These are phyloP conservation scores for Arnoldichthys spilopterus DNA, from an alignment of 2,797 vertebrate genomes.

Conservation along the genomic window DNA sequence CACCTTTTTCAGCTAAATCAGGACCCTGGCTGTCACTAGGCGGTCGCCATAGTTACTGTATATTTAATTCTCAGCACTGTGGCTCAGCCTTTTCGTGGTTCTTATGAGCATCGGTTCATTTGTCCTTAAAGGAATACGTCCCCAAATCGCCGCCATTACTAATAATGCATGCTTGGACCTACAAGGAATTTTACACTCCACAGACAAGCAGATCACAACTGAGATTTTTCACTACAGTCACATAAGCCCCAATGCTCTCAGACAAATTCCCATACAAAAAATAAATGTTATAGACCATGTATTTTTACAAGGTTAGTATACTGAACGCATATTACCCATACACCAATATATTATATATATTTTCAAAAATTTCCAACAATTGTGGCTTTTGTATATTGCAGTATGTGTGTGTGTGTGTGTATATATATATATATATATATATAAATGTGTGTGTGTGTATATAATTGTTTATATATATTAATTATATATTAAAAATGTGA, in stretches of 20 bases:
- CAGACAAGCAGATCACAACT: not conserved
- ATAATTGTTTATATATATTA: too few species aligned
- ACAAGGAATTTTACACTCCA: not conserved
- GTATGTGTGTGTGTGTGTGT: too few species aligned
- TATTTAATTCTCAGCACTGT: slow-evolving; percentile 47
- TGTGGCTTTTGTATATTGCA: too few species aligned
- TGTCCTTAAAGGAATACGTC: slow-evolving; percentile 26
- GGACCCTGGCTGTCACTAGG: slow-evolving; percentile 36
- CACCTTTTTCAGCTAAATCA: slow-evolving; percentile 47
- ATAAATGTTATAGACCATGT: too few species aligned
- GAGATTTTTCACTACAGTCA: not conserved
- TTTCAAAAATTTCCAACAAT: too few species aligned
- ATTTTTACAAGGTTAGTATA: too few species aligned
- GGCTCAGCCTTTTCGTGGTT: slow-evolving; percentile 35
- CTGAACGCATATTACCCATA: too few species aligned
- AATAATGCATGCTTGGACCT: not conserved
- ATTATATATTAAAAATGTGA: too few species aligned
- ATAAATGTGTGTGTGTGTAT: too few species aligned
- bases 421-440: too few species aligned
- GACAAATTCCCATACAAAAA: too few species aligned
- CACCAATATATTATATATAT: too few species aligned
- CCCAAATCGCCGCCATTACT: not conserved
- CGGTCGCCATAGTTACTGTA: slow-evolving; percentile 52
- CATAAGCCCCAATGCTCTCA: not conserved
- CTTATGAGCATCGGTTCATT: slow-evolving; percentile 37